phyloP scores from a whole-genome alignment of 2,797 vertebrate species.

The Glossophaga mutica region DNA sequence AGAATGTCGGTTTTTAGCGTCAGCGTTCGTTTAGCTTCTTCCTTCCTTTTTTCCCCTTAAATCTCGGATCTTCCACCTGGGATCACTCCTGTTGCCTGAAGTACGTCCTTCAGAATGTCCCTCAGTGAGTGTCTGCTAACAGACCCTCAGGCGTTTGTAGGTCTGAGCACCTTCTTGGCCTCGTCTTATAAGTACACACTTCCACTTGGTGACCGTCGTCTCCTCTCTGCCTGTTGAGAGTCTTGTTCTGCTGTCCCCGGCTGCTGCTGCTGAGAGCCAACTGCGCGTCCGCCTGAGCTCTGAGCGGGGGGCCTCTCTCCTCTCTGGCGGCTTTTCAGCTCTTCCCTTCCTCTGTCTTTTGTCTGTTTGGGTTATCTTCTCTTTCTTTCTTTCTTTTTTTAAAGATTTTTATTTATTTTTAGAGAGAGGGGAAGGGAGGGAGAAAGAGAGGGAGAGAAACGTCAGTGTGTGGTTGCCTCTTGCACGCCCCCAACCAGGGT shows the following conservation, averaged over 20 bases:
- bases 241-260: background rate
- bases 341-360: background rate
- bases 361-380: background rate
- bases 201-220: background rate
- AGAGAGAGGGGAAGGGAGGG: too few species aligned
- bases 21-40: background rate
- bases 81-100: background rate
- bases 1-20: background rate
- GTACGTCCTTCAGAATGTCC: background rate
- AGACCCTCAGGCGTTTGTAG: background rate
- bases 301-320: background rate
- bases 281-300: background rate
- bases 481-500: too few species aligned
- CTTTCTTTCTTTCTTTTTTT: background rate
- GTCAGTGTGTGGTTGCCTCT: too few species aligned
- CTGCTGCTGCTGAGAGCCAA: background rate
- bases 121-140: background rate
- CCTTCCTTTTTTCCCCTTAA: background rate
- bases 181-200: background rate
- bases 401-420: too few species aligned
- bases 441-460: too few species aligned
- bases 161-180: background rate
- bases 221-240: background rate
- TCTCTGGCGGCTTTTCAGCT: background rate
- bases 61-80: background rate